Evolutionary conservation across 2,797 vertebrate species (phyloP), one percentile per base, ranked within the genome.

Genomic region (Mus minutoides): DNA sequence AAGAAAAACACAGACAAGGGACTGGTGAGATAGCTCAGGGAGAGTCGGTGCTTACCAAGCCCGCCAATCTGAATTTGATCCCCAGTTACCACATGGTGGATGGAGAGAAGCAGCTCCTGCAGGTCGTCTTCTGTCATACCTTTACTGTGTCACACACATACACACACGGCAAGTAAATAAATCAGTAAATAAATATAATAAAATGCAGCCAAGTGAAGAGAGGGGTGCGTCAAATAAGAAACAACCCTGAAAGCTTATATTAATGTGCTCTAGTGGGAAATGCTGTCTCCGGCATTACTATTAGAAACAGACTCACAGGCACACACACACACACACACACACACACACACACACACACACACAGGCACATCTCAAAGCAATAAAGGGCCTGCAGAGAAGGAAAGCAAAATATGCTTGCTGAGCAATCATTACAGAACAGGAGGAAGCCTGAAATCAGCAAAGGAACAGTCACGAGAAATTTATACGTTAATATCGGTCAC

Each of bases 401-500:
- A 87, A 89, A 76, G 88, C 77, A 87, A 96, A 94, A 97, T 91
- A 78, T 67, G 90, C 97, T 96, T 95, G 90, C 97, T 95, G 91
- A 94, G 95, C 95, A 79, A 94, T 96, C 94, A 95, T 97, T 97
- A 96, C 75, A 0, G 1, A 96, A 91, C 71, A n/a, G 34, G 29
- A 26, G 93, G 85, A 88, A 64, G 88, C 78, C 85, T 84, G 92
- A 94, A 96, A 92, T 88, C 97, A 94, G 96, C 95, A 97, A 97
- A 98, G 92, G 78, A 92, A 62, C 82, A 95, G 92, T 95, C 88
- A 92, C 49, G 40, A 94, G 88, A 96, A 97, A 97, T 96, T 94
- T 96, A 95, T 95, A 97, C 92, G 96, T 97, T 97, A 97, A 94
- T 97, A 96, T 95, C 1, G 0, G 94, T 97, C 96, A 96, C 88